phyloP scores from a whole-genome alignment of 2,888 invertebrate species.

The Achlya flavicornis region DNA sequence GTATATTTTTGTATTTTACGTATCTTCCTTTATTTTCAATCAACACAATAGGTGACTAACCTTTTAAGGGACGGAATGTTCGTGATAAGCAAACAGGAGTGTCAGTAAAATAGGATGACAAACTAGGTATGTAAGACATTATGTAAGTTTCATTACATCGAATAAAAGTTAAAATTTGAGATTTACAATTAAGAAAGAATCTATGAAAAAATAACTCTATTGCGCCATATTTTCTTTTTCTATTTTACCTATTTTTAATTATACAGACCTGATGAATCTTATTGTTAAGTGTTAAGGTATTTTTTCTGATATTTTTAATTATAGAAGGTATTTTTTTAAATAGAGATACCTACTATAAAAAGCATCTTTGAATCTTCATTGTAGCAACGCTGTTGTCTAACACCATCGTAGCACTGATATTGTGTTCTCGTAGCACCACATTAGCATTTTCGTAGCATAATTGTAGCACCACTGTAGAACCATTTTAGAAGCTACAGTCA shows the following conservation, averaged over 20 bases:
- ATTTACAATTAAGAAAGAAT: too few relatives aligned
- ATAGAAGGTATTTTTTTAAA: too few relatives aligned
- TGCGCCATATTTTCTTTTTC: too few relatives aligned
- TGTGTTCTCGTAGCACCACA: neutral
- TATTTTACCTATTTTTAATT: too few relatives aligned
- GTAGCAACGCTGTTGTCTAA: too few relatives aligned
- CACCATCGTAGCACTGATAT: neutral
- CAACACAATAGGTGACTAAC: constrained; percentile 6
- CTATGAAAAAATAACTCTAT: too few relatives aligned
- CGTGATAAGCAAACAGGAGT: constrained; percentile 1
- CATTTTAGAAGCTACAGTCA: too few relatives aligned
- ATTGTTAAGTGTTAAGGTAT: too few relatives aligned
- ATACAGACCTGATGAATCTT: too few relatives aligned
- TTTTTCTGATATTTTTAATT: too few relatives aligned
- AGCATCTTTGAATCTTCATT: too few relatives aligned
- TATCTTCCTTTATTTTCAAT: constrained; percentile 10
- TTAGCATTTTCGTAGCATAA: neutral
- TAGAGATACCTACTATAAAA: too few relatives aligned
- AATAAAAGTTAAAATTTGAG: neutral
- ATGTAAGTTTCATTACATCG: neutral
- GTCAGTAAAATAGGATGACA: neutral
- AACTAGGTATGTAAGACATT: neutral
- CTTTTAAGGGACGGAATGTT: neutral
- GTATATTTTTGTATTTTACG: neutral
- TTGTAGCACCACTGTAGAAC: neutral